Percentiles rank a stretch among this genome's conserved stretches.
phyloP scores from a whole-genome alignment of 2,113 vertebrate species.

The Oryzias melastigma region DNA sequence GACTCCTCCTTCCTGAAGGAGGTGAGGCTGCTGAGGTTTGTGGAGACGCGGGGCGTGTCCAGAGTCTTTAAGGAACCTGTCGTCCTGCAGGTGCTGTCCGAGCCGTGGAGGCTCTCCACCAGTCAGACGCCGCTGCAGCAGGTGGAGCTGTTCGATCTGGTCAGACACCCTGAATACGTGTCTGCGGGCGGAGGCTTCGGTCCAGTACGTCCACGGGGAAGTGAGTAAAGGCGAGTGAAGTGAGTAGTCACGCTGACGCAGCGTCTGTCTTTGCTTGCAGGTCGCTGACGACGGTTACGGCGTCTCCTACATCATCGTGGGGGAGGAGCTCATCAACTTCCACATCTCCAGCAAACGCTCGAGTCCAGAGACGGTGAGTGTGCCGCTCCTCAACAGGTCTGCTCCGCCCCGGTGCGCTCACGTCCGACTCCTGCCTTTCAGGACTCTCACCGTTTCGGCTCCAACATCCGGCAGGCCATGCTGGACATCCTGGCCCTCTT shows the following conservation, averaged over 20 bases:
- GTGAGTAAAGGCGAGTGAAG: neutral
- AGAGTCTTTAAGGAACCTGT: no score
- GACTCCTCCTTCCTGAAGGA: slow-evolving; percentile 95
- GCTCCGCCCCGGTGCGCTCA: neutral
- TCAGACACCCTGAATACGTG: slow-evolving; percentile 83
- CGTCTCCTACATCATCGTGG: slow-evolving; percentile 93
- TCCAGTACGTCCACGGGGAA: slow-evolving; percentile 79
- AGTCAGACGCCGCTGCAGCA: slow-evolving; percentile 96
- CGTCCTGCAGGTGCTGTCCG: slow-evolving; percentile 85
- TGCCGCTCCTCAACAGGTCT: neutral
- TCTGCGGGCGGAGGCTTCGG: slow-evolving; percentile 93
- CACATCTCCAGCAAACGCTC: slow-evolving; percentile 96
- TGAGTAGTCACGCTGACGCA: neutral
- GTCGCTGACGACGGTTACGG: slow-evolving; percentile 98
- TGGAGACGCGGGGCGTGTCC: no score
- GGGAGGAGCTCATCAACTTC: slow-evolving; percentile 89
- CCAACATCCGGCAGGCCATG: slow-evolving; percentile 85
- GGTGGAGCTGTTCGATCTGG: slow-evolving; percentile 84
- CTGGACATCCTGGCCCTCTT: slow-evolving; percentile 85
- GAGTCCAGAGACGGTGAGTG: slow-evolving; percentile 88
- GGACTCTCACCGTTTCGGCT: slow-evolving; percentile 93
- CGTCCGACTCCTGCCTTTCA: slow-evolving; percentile 35
- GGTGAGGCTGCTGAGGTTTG: slow-evolving; percentile 60
- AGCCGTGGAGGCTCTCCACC: slow-evolving; percentile 95
- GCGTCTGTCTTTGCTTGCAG: slow-evolving; percentile 58